These are phyloP conservation scores for Drosophila malerkotliana DNA, from an alignment of 1,140 invertebrate genomes.

Conservation along the genomic window DNA sequence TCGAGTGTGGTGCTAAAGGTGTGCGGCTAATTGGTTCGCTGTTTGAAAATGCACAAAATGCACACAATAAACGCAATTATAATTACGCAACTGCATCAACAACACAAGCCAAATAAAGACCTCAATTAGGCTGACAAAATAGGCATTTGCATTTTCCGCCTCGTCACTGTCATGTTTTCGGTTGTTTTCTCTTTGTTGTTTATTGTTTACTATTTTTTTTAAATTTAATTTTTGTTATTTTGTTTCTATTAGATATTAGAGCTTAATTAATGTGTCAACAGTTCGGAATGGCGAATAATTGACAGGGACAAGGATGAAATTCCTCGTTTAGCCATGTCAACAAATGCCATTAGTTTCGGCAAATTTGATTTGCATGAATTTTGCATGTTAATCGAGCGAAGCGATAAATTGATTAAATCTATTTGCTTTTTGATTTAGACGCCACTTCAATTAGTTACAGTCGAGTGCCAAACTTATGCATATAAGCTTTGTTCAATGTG, in stretches of 20 bases:
- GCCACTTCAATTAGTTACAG: not conserved
- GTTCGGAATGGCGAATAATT: not conserved
- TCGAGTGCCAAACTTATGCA: not conserved
- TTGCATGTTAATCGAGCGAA: constrained; percentile 3
- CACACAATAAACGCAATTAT: constrained; percentile 72
- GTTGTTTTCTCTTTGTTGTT: constrained; percentile 21
- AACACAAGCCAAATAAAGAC: constrained; percentile 34
- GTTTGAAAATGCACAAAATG: constrained; percentile 69
- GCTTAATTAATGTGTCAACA: constrained; percentile 52
- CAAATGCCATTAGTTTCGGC: constrained; percentile 12
- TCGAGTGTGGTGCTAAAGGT: constrained; percentile 34
- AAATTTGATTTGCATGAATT: constrained; percentile 4
- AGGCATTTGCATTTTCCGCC: constrained; percentile 43
- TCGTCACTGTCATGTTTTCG: constrained; percentile 35
- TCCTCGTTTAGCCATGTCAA: constrained; percentile 34
- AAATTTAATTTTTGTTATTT: constrained; percentile 6
- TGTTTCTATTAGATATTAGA: constrained; percentile 9
- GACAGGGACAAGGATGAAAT: not conserved
- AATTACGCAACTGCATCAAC: constrained; percentile 45
- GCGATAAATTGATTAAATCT: not conserved
- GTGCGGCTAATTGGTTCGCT: constrained; percentile 69
- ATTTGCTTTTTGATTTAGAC: not conserved
- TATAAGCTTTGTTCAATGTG: not conserved
- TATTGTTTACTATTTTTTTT: constrained; percentile 22
- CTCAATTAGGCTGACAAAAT: constrained; percentile 66